A percentile compares a stretch with the other conserved stretches of the same genome.
phyloP scores from a whole-genome alignment of 1,140 invertebrate genomes.

The Teleogryllus occipitalis region DNA sequence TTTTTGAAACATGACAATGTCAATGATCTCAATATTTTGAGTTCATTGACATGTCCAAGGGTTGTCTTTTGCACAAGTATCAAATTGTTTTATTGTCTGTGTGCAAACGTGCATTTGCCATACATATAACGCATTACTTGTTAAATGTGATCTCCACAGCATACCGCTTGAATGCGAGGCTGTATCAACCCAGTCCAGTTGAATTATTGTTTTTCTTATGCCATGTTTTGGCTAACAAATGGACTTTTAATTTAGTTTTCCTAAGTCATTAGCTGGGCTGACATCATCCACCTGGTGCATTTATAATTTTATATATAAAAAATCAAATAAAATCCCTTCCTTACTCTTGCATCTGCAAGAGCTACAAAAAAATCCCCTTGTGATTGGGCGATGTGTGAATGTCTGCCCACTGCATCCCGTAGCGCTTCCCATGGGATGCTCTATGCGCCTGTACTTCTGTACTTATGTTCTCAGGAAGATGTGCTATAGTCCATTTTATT shows the following conservation, averaged over 20 bases:
- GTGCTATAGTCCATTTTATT: not conserved
- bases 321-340: not conserved
- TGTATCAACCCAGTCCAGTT: not conserved
- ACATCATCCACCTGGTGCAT: not conserved
- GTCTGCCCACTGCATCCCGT: not conserved
- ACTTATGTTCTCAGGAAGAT: not conserved
- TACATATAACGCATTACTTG: not conserved
- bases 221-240: not conserved
- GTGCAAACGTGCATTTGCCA: not conserved
- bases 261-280: not conserved
- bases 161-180: not conserved
- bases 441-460: not conserved
- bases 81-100: not conserved
- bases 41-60: not conserved
- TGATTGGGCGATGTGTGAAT: not conserved
- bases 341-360: not conserved
- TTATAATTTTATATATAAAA: constrained; percentile 2
- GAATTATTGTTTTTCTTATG: not conserved
- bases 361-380: not conserved
- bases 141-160: not conserved
- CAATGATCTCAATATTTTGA: not conserved
- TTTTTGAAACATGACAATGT: not conserved
- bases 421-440: not conserved
- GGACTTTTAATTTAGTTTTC: not conserved
- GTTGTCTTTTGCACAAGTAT: too few relatives aligned